Percentiles rank a stretch among this genome's conserved stretches.
These are phyloP conservation scores for Psephotus haematonotus DNA, from an alignment of 2,113 vertebrate species.

Conservation along the genomic window DNA sequence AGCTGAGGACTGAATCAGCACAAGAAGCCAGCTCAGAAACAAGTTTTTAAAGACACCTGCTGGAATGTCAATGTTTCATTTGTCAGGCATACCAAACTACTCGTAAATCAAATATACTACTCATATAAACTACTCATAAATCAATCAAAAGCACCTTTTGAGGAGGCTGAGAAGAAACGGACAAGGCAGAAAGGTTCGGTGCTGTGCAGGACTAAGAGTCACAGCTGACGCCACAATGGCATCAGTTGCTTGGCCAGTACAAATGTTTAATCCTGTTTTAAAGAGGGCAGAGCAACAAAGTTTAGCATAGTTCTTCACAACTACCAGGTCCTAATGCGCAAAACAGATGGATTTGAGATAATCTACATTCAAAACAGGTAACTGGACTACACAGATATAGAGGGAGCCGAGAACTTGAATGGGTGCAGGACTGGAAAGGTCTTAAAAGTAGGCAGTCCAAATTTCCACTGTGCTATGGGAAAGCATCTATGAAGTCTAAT, in stretches of 20 bases:
- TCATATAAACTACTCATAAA: not conserved
- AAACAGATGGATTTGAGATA: not conserved
- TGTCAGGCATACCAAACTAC: not conserved
- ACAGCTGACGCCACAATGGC: not conserved
- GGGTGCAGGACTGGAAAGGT: not conserved
- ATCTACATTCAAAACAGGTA: not conserved
- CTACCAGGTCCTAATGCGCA: not conserved
- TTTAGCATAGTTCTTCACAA: not conserved
- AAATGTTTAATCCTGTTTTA: not conserved
- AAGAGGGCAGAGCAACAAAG: not conserved
- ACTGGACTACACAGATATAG: fast-evolving
- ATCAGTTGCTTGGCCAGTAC: not conserved
- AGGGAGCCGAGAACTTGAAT: not conserved
- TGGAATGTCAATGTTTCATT: not conserved
- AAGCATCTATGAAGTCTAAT: not conserved
- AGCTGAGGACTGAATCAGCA: not conserved
- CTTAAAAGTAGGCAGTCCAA: not conserved
- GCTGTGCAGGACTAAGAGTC: not conserved
- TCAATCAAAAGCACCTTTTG: not conserved
- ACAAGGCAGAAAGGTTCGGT: not conserved
- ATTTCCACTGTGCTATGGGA: not conserved
- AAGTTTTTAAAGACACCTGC: not conserved
- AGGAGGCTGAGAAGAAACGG: not conserved
- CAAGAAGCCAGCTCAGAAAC: not conserved
- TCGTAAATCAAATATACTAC: not conserved